Percentiles rank a stretch among this genome's conserved stretches.
phyloP scores from a whole-genome alignment of 2,113 vertebrate genomes.

The Rousettus leschenaultii region DNA sequence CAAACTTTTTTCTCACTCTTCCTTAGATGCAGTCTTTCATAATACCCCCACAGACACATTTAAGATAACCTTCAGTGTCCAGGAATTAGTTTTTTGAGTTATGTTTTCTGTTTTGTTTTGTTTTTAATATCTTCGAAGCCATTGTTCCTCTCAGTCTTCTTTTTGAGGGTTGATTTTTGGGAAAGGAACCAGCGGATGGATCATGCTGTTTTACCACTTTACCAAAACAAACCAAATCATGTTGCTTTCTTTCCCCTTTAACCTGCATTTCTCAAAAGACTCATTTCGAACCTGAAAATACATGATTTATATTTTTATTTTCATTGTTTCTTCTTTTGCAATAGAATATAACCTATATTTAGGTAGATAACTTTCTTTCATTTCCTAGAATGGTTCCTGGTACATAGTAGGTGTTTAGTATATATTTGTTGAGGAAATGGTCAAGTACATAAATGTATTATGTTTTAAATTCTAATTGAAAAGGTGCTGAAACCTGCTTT shows the following conservation, averaged over 20 bases:
- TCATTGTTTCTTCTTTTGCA: background rate
- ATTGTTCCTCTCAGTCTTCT: background rate
- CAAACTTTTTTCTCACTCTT: background rate
- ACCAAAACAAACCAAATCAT: background rate
- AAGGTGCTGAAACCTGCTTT: background rate
- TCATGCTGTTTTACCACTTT: background rate
- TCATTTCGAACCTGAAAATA: background rate
- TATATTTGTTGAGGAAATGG: background rate
- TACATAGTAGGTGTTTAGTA: background rate
- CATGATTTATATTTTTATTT: background rate
- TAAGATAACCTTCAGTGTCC: background rate
- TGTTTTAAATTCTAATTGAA: conserved; percentile 26
- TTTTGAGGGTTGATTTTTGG: background rate
- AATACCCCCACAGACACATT: background rate
- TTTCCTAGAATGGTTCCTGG: background rate
- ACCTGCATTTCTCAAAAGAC: background rate
- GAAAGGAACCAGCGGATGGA: background rate
- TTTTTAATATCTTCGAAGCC: background rate
- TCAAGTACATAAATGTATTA: background rate
- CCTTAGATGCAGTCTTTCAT: background rate
- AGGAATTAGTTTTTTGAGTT: background rate
- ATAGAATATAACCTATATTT: background rate
- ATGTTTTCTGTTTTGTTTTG: background rate
- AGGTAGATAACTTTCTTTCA: background rate
- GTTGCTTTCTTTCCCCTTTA: background rate